phyloP scores from a whole-genome alignment of 1,140 invertebrate genomes.

The Rhagoletis zephyria region DNA sequence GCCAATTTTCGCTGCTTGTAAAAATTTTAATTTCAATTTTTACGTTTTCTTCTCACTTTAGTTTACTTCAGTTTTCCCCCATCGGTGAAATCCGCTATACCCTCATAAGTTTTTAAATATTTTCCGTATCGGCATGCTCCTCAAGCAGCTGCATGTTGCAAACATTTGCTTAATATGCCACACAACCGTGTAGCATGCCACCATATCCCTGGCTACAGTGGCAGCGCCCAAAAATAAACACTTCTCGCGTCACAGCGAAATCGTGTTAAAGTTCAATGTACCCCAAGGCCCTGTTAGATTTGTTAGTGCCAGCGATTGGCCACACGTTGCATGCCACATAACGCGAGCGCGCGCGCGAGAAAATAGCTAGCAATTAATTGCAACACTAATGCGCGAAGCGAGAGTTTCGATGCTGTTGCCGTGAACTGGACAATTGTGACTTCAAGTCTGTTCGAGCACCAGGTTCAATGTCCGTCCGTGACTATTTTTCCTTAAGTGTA shows the following conservation, averaged over 20 bases:
- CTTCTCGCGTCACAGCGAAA: slow-evolving; percentile 39
- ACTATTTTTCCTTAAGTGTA: slow-evolving; percentile 36
- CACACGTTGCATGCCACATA: slow-evolving; percentile 31
- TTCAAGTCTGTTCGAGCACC: slow-evolving; percentile 3
- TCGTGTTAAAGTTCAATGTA: slow-evolving; percentile 51
- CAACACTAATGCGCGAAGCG: slow-evolving; percentile 41
- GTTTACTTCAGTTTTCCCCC: not conserved
- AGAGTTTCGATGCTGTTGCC: slow-evolving; percentile 13
- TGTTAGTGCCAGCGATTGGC: slow-evolving; percentile 16
- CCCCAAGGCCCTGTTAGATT: slow-evolving; percentile 26
- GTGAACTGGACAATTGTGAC: slow-evolving; percentile 27
- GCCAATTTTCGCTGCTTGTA: slow-evolving; percentile 26
- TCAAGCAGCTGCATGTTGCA: slow-evolving; percentile 2
- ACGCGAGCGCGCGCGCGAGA: slow-evolving; percentile 12
- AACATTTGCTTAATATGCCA: slow-evolving; percentile 27
- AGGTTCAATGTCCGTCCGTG: slow-evolving; percentile 49
- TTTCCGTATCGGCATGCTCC: not conserved
- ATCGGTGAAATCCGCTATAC: slow-evolving; percentile 37
- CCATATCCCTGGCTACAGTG: not conserved
- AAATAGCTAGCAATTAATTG: slow-evolving; percentile 47
- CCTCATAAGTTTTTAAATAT: not conserved
- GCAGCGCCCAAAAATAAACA: slow-evolving; percentile 50
- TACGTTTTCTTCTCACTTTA: not conserved
- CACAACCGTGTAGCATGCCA: slow-evolving; percentile 1
- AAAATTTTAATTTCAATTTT: slow-evolving; percentile 50